These are phyloP conservation scores for Penaeus chinensis DNA, from an alignment of 1,140 invertebrate species.

Conservation along the genomic window DNA sequence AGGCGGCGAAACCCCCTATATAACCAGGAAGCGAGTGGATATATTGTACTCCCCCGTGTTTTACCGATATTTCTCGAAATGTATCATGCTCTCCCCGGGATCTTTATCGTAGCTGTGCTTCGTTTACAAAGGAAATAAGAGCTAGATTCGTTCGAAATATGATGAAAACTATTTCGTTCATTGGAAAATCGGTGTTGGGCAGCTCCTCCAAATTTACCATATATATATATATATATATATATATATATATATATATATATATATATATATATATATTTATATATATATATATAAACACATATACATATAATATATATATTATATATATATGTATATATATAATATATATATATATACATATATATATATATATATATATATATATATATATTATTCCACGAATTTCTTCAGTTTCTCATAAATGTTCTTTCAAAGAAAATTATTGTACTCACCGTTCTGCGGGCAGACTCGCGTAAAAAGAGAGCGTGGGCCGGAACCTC, in stretches of 20 bases:
- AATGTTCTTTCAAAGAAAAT: background rate
- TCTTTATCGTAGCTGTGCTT: too few relatives aligned
- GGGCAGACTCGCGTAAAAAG: conserved; percentile 46
- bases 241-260: background rate
- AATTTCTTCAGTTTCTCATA: background rate
- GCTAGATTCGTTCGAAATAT: too few relatives aligned
- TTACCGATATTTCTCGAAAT: too few relatives aligned
- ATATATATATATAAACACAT: background rate
- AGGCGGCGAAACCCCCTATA: too few relatives aligned
- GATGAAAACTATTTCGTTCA: too few relatives aligned
- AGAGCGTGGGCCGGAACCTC: conserved; percentile 44
- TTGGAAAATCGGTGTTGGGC: too few relatives aligned
- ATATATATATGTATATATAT: conserved; percentile 28
- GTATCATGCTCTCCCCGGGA: too few relatives aligned
- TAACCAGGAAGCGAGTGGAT: too few relatives aligned
- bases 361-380: conserved; percentile 23
- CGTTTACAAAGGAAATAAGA: too few relatives aligned
- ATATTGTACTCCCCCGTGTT: too few relatives aligned
- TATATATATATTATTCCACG: background rate
- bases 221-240: background rate
- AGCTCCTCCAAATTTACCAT: too few relatives aligned
- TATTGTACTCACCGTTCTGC: conserved; percentile 3
- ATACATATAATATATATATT: background rate
- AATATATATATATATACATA: conserved; percentile 20
- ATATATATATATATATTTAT: background rate